A percentile compares a stretch with the other conserved stretches of the same genome.
Evolutionary conservation across 30 jellyfish, hydroid and myxozoan species (phyloP).

Genomic region (Nemopilema nomurai): DNA sequence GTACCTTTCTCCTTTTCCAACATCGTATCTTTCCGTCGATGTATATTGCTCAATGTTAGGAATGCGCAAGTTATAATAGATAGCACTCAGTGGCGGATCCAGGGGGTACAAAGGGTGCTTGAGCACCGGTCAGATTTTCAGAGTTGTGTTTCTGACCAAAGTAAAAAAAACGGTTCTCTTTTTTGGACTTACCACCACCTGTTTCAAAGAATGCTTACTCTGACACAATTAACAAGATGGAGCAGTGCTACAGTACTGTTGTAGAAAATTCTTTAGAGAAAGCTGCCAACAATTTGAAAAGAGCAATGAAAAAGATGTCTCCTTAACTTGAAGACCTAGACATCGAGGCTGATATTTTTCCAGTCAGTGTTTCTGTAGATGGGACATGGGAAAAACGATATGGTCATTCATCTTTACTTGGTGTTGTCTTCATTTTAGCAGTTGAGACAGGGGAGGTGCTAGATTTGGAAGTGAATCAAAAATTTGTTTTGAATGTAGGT

Average conservation of each 20-base stretch:
- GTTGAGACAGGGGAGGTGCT: constrained; percentile 24
- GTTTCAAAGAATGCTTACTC: not conserved
- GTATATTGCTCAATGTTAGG: too few relatives aligned
- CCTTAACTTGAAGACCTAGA: constrained; percentile 7
- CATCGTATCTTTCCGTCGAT: too few relatives aligned
- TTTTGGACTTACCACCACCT: not conserved
- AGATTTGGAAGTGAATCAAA: constrained; percentile 17
- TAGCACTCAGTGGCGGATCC: not conserved
- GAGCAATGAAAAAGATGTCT: not conserved
- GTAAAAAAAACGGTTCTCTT: not conserved
- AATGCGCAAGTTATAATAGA: too few relatives aligned
- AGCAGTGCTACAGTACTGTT: not conserved
- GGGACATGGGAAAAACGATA: constrained; percentile 51
- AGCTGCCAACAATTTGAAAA: not conserved
- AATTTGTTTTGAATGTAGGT: constrained; percentile 11
- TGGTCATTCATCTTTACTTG: constrained; percentile 39
- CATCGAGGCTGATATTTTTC: constrained; percentile 1
- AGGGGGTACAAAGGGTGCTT: not conserved
- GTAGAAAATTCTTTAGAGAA: not conserved
- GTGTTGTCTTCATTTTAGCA: constrained; percentile 19
- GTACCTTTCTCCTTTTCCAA: too few relatives aligned
- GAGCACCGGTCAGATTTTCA: not conserved
- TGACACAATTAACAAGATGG: not conserved
- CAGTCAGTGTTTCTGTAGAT: constrained; percentile 36
- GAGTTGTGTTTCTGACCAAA: not conserved